Evolutionary conservation across 2,888 invertebrate genomes (phyloP).

Genomic region (Temnothorax unifasciatus): DNA sequence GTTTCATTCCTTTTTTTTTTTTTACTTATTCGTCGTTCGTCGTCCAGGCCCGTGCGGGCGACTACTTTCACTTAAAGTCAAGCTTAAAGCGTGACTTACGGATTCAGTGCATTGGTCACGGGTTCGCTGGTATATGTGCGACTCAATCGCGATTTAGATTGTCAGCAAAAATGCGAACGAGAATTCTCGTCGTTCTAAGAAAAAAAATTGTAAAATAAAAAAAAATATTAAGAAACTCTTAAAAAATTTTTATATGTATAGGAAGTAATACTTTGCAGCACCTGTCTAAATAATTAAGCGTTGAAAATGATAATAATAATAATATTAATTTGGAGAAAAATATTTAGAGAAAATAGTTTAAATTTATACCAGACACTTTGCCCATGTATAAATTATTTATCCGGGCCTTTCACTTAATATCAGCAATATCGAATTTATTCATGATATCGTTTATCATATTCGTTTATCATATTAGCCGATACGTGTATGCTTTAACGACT

Average conservation of each 20-base stretch:
- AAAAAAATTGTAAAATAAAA: not conserved
- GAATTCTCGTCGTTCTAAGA: not conserved
- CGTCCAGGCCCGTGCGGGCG: not conserved
- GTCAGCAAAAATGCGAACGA: constrained; percentile 25
- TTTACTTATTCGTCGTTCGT: constrained; percentile 21
- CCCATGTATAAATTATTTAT: not conserved
- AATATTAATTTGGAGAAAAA: not conserved
- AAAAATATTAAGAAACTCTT: not conserved
- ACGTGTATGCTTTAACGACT: not conserved
- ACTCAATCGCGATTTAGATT: constrained; percentile 36
- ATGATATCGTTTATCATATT: not conserved
- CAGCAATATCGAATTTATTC: not conserved
- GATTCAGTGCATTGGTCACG: constrained; percentile 46
- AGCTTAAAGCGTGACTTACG: constrained; percentile 56
- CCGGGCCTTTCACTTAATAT: not conserved
- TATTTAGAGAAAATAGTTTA: not conserved
- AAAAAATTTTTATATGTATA: not conserved
- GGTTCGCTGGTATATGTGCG: constrained; percentile 22
- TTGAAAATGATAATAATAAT: not conserved
- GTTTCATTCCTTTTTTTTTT: constrained; percentile 30
- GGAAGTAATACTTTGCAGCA: not conserved
- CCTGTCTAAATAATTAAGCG: not conserved
- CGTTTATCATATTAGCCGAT: not conserved
- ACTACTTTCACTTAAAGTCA: constrained; percentile 65
- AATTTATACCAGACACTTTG: not conserved